phyloP scores from a whole-genome alignment of 2,797 vertebrate genomes.

The Lagocephalus sceleratus region DNA sequence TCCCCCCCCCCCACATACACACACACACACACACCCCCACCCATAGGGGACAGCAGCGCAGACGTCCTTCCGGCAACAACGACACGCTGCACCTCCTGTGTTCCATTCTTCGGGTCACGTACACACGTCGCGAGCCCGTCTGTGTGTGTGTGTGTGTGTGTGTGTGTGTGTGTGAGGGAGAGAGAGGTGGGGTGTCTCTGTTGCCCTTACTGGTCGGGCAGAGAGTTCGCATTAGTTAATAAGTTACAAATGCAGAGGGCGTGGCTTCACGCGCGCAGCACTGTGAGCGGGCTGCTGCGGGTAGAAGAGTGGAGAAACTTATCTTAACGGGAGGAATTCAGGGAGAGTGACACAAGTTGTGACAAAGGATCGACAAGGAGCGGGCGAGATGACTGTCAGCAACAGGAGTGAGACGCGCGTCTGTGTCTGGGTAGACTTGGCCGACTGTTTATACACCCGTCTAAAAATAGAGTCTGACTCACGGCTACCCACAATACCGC shows the following conservation, averaged over 20 bases:
- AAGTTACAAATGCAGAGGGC: constrained; percentile 27
- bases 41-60: no score
- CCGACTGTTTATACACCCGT: constrained; percentile 63
- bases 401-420: constrained; percentile 32
- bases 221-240: constrained; percentile 34
- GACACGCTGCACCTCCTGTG: no score
- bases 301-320: background rate
- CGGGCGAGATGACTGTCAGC: constrained; percentile 46
- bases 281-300: constrained; percentile 15
- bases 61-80: no score
- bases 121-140: constrained; percentile 1
- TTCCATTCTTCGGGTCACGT: no score
- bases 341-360: background rate
- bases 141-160: background rate
- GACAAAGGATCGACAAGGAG: background rate
- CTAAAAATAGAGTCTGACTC: constrained; percentile 82
- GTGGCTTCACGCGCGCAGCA: constrained; percentile 29
- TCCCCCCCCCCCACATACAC: no score
- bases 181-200: constrained; percentile 4
- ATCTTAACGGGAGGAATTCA: background rate
- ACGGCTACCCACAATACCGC: constrained; percentile 73
- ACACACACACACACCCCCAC: no score
- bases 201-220: constrained; percentile 10
- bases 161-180: background rate
- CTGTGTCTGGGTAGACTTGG: constrained; percentile 71